Conservation (phyloP, 2,888 invertebrate genomes). For the Lasioglossum calceatum region DNA sequence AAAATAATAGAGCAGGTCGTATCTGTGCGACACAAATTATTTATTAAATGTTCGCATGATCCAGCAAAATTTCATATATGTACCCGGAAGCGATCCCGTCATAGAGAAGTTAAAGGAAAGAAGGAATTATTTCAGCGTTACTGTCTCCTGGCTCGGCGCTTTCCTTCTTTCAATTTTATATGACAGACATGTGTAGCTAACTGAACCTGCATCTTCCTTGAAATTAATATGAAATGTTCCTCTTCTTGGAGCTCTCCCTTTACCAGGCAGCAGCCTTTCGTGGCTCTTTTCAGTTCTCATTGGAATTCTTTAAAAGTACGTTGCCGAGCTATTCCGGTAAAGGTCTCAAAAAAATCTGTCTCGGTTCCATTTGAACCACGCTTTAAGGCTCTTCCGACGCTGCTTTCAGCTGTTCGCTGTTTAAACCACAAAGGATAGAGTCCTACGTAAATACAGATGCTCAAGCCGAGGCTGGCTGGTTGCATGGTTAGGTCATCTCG, state of each 20-base stretch:
- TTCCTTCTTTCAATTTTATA: neutral
- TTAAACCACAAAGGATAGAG: neutral
- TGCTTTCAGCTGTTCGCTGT: neutral
- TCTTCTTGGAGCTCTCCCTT: neutral
- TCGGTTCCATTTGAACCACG: neutral
- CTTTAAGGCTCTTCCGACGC: neutral
- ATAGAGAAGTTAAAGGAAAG: neutral
- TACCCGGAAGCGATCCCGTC: neutral
- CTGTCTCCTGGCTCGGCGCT: neutral
- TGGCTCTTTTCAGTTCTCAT: neutral
- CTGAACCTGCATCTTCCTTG: neutral
- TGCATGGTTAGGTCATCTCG: neutral
- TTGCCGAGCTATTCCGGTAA: neutral
- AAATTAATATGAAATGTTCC: slow-evolving; percentile 8
- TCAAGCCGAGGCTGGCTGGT: neutral
- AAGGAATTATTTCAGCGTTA: neutral
- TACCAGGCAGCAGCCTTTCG: neutral
- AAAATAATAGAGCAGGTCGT: neutral
- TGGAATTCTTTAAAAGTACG: neutral
- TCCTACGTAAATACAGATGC: neutral
- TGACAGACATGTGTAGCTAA: neutral
- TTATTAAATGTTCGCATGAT: neutral
- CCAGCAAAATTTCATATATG: neutral
- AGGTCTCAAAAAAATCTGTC: slow-evolving; percentile 1
- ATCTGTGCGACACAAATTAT: neutral